Evolutionary conservation across 2,888 invertebrate genomes (phyloP).

Genomic region (Sesia apiformis): DNA sequence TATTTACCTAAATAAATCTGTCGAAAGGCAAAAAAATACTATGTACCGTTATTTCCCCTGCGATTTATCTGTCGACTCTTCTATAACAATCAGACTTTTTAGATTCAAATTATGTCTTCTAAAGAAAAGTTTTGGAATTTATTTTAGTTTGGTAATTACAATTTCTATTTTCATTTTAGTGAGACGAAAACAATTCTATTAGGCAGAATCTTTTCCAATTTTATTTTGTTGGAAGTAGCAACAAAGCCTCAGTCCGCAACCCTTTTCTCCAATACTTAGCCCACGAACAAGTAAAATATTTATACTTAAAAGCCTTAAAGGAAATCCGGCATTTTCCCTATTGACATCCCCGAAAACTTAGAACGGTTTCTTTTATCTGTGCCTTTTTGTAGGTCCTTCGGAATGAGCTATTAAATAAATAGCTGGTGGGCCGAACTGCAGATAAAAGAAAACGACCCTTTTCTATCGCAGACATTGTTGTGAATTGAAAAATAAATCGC

Average conservation of each 20-base stretch:
- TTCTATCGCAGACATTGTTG: constrained; percentile 9
- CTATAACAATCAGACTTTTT: too few relatives aligned
- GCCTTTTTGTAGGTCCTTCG: constrained; percentile 21
- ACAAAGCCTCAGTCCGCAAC: background rate
- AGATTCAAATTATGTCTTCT: too few relatives aligned
- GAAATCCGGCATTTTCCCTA: constrained; percentile 15
- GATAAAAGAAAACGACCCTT: constrained; percentile 25
- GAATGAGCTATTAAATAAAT: constrained; percentile 39
- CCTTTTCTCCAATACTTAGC: background rate
- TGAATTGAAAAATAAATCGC: constrained; percentile 20
- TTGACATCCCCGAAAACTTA: constrained; percentile 24
- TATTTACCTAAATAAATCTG: too few relatives aligned
- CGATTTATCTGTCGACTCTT: too few relatives aligned
- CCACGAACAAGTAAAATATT: constrained; percentile 18
- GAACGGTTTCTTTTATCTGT: constrained; percentile 27
- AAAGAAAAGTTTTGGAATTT: too few relatives aligned
- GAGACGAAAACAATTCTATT: too few relatives aligned
- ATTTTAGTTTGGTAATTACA: too few relatives aligned
- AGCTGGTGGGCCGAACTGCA: constrained; percentile 19
- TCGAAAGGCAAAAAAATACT: too few relatives aligned
- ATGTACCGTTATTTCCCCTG: too few relatives aligned
- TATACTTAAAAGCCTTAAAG: constrained; percentile 20
- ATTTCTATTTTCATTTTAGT: too few relatives aligned
- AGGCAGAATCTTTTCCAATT: too few relatives aligned
- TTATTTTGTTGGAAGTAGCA: background rate